Base-by-base conservation (phyloP, 30 jellyfish, hydroid and myxozoan species). In the Hydra vulgaris region DNA sequence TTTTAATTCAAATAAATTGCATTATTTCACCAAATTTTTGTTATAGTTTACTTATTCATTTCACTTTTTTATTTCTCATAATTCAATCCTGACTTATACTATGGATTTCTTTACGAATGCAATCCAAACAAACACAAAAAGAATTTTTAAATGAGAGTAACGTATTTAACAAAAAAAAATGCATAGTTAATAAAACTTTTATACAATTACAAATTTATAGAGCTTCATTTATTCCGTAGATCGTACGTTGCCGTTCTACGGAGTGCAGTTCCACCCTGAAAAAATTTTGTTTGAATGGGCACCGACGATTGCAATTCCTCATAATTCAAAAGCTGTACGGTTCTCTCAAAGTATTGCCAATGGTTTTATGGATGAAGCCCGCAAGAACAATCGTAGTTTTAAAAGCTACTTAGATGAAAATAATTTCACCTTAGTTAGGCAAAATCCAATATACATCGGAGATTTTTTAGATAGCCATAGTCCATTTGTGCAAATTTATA, bases 241-340 rank as follows among this genome's bases (percentile, higher is more conserved):
- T 18, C 71, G 26, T 27, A 71, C 52, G 74, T 86, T 82, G 40
- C 97, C 96, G 23, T 89, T 89, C 72, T 89, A 89, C 73, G 96
- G 96, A 17, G 91, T 89, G n/a, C 96, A 89, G 74, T 89, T 88
- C 84, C 96, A 89, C 76, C 96, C 96, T 0, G 96, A 89, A 83
- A 89, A 84, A 76, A 80, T 79, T 53, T 24, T 80, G 40, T 84
- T 74, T 69, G 96, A 89, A 68, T 26, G 78, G 82, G 73, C 78
- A 0, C 87, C 84, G 24, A 79, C 82, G 19, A 61, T 89, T 18
- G 52, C 67, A n/a, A 79, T 89, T 23, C 91, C 95, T 7, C 92
- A 76, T 66, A 7, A 81, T 17, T 17, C 21, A n/a, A 81, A 84
- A 17, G 95, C 96, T 17, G 69, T 73, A 18, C 21, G 17, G 61